Evolutionary conservation across 1,140 invertebrate genomes (phyloP), one percentile per base, ranked within the genome.

Genomic region (Brachionus sp.): DNA sequence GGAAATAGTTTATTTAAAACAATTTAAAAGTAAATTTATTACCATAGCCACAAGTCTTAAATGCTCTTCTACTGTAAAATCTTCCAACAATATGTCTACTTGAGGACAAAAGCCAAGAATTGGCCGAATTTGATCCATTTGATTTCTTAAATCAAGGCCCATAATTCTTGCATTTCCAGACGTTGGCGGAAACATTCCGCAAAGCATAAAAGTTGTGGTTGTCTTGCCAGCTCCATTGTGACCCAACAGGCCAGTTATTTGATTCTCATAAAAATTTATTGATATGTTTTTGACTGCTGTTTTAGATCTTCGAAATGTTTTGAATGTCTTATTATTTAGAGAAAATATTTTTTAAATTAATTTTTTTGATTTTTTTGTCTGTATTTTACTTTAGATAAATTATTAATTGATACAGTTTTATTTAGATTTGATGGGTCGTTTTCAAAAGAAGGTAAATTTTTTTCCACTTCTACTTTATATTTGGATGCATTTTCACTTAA

Each of bases 71-170:
- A 97, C 95, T n/a, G 93, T 97, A 66, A 98, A 90, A 85, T 94
- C 93, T 77, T 94, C 92, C 87, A 98, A 97, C 1, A 98, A 90
- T 83, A 98, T 93, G 88, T 98, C 95, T 87, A 97, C 94, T 88
- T 98, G 97, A 6, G 96, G 96, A 89, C 96, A 98, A 5, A 95
- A 89, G 0, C 95, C 95, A 0, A 96, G 88, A 82, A 92, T 93
- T 39, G 90, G 87, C 25, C 94, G 90, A 0, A 93, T 93, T 19
- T 86, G 85, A 7, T 88, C 85, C 64, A 90, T 89, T 80, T 90
- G 86, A 6, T 85, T 90, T 62, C 88, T 85, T 57, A 93, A 91
- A 86, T 93, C 92, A 86, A 91, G 91, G 16, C 92, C 93, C 84
- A 92, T 92, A 5, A 95, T 89, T 44, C 88, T 86, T 5, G 93